phyloP scores from a whole-genome alignment of 2,797 vertebrate genomes.

The Leucoraja ocellata region DNA sequence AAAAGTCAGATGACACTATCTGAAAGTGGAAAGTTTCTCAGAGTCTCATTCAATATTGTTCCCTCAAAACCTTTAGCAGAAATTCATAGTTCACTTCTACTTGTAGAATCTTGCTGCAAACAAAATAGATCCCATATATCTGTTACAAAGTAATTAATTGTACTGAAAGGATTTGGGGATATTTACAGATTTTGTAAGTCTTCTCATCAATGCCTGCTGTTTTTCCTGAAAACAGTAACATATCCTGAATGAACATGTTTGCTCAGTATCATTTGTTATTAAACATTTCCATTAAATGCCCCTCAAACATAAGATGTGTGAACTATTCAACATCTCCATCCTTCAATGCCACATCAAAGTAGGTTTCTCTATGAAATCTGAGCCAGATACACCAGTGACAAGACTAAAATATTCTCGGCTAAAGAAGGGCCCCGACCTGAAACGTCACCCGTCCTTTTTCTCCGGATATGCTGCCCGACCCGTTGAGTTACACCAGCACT shows the following conservation, averaged over 20 bases:
- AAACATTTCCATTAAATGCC: neutral
- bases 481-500: too few relatives aligned
- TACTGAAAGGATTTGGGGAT: too few relatives aligned
- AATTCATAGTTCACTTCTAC: too few relatives aligned
- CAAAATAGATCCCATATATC: too few relatives aligned
- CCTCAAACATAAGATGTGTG: neutral
- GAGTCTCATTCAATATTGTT: too few relatives aligned
- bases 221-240: too few relatives aligned
- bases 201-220: too few relatives aligned
- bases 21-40: neutral
- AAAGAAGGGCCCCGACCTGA: too few relatives aligned
- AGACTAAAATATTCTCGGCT: neutral
- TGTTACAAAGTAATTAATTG: too few relatives aligned
- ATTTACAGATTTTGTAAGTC: too few relatives aligned
- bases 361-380: neutral
- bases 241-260: neutral
- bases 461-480: neutral
- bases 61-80: too few relatives aligned
- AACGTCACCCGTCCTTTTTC: neutral
- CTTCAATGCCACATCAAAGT: neutral
- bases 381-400: neutral
- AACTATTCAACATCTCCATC: neutral
- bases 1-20: neutral
- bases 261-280: neutral
- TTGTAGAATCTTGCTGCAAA: too few relatives aligned